Percentiles rank a stretch among this genome's conserved stretches.
These are phyloP conservation scores for Chalcosyrphus nemorum DNA, from an alignment of 2,888 invertebrate species.

Conservation along the genomic window DNA sequence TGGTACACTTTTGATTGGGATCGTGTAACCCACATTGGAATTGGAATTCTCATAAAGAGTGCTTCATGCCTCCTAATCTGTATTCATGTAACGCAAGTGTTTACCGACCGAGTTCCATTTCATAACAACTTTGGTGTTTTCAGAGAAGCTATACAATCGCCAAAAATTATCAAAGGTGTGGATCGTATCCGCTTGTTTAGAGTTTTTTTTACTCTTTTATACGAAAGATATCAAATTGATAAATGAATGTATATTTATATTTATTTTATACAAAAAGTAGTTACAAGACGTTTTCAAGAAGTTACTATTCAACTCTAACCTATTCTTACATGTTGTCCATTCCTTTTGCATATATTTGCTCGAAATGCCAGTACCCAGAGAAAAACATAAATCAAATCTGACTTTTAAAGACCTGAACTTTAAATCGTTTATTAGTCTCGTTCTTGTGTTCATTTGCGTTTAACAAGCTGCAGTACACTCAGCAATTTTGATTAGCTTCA, in stretches of 20 bases:
- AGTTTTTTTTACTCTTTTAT: not conserved
- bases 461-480: not conserved
- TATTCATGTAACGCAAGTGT: not conserved
- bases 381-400: constrained; percentile 22
- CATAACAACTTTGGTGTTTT: not conserved
- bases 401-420: constrained; percentile 15
- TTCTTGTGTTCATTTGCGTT: not conserved
- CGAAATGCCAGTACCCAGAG: not conserved
- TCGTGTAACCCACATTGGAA: not conserved
- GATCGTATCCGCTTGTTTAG: not conserved
- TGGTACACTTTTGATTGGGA: not conserved
- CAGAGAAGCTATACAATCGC: not conserved
- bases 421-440: not conserved
- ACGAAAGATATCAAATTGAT: no score
- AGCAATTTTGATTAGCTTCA: not conserved
- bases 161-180: not conserved
- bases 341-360: not conserved
- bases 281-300: not conserved
- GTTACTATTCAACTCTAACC: not conserved
- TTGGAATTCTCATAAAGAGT: not conserved
- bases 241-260: no score
- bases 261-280: not conserved
- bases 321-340: not conserved
- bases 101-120: not conserved
- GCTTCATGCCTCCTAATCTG: not conserved